Percentiles rank a stretch among this genome's conserved stretches.
Conservation (phyloP, 2,113 vertebrate species). For the Psittacus erithacus region DNA sequence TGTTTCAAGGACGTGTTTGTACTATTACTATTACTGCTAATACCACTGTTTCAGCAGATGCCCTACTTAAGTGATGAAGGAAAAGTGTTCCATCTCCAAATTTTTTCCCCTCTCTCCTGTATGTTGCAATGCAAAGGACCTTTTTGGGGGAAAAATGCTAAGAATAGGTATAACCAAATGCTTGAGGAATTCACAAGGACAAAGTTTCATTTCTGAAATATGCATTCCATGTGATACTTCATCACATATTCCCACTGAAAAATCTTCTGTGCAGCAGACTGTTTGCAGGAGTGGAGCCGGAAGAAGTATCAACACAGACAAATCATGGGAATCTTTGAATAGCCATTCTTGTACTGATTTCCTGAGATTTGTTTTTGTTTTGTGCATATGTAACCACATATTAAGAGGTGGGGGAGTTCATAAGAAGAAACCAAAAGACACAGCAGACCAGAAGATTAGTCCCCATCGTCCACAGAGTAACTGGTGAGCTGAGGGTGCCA, state of each 20-base stretch:
- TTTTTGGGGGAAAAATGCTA: neutral
- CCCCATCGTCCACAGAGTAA: neutral
- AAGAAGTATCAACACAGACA: neutral
- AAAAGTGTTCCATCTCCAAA: neutral
- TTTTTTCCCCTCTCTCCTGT: neutral
- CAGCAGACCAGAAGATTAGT: neutral
- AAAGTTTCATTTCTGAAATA: fast-evolving
- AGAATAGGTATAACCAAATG: neutral
- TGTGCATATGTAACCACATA: fast-evolving
- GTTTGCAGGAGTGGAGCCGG: neutral
- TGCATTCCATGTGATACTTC: neutral
- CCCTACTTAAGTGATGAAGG: neutral
- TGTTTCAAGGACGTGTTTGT: neutral
- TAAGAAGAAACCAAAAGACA: neutral
- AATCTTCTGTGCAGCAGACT: neutral
- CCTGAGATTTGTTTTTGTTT: neutral
- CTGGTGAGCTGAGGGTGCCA: neutral
- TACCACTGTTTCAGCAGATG: neutral
- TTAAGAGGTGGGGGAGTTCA: neutral
- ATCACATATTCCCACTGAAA: neutral
- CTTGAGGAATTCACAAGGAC: neutral
- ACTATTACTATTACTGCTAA: neutral
- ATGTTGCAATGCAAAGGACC: neutral
- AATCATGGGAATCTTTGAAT: neutral
- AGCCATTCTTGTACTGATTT: neutral